Percentiles rank a stretch among this genome's conserved stretches.
These are phyloP conservation scores for Oryzias woworae DNA, from an alignment of 2,113 vertebrate species.

Conservation along the genomic window DNA sequence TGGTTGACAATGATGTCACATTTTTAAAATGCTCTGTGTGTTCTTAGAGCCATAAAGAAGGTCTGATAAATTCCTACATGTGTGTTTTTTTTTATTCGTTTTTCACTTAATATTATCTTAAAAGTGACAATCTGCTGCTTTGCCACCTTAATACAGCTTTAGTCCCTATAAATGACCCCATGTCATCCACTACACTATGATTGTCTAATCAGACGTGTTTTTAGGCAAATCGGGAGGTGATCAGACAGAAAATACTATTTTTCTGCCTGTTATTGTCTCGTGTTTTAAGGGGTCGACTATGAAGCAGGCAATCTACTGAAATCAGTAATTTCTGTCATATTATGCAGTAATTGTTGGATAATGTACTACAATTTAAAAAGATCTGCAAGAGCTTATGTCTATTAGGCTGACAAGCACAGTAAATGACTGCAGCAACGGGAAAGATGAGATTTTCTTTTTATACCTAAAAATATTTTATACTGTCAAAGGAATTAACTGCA, in stretches of 20 bases:
- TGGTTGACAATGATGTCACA: constrained; percentile 69
- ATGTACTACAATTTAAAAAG: constrained; percentile 3
- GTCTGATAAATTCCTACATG: constrained; percentile 32
- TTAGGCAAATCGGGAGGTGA: constrained; percentile 6
- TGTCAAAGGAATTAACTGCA: constrained; percentile 39
- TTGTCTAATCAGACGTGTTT: constrained; percentile 33
- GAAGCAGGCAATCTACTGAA: constrained; percentile 13
- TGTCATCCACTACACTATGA: neutral
- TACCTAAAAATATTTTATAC: constrained; percentile 13
- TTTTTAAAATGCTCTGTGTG: constrained; percentile 49
- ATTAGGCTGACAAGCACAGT: constrained; percentile 37
- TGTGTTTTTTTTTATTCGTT: constrained; percentile 15
- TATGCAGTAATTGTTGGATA: constrained; percentile 4
- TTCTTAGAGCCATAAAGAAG: constrained; percentile 50
- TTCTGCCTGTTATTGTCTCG: constrained; percentile 14
- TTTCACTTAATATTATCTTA: constrained; percentile 51
- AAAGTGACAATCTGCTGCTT: constrained; percentile 45
- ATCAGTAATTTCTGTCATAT: constrained; percentile 11
- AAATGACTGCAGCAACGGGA: constrained; percentile 26
- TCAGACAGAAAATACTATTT: constrained; percentile 8
- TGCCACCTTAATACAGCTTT: too few species aligned
- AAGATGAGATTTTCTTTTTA: neutral
- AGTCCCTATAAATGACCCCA: too few species aligned
- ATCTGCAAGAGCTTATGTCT: constrained; percentile 20
- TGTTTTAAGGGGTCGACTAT: neutral